A percentile compares a stretch with the other conserved stretches of the same genome.
Evolutionary conservation across 2,797 vertebrate species (phyloP).

Genomic region (Chloroceryle inda): DNA sequence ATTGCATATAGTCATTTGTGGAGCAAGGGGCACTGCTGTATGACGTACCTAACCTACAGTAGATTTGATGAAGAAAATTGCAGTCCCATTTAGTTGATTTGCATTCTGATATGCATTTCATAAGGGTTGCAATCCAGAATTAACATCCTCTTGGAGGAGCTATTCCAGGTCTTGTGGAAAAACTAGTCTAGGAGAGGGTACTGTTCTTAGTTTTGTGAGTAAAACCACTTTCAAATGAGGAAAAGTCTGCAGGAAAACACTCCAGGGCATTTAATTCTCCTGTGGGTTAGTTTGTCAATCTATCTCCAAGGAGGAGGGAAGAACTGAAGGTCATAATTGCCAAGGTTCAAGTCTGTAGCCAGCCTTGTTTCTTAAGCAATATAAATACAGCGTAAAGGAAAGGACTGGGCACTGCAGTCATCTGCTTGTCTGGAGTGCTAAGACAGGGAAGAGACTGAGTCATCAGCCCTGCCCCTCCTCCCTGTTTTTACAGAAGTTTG

Average conservation of each 20-base stretch:
- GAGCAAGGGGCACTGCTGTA: neutral
- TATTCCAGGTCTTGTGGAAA: neutral
- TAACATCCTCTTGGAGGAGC: neutral
- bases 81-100: neutral
- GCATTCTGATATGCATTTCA: neutral
- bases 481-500: neutral
- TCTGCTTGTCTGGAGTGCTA: neutral
- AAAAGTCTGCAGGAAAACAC: neutral
- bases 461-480: neutral
- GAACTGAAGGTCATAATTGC: neutral
- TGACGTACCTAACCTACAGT: neutral
- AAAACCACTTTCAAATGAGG: neutral
- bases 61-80: neutral
- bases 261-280: neutral
- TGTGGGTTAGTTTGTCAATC: neutral
- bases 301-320: neutral
- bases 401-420: neutral
- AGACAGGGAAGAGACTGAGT: neutral
- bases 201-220: neutral
- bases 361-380: neutral
- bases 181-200: constrained; percentile 2
- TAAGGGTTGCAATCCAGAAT: neutral
- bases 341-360: neutral
- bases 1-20: neutral
- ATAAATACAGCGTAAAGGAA: neutral